A percentile compares a stretch with the other conserved stretches of the same genome.
phyloP scores from a whole-genome alignment of 1,140 invertebrate genomes.

The Panagrolaimus sp. region DNA sequence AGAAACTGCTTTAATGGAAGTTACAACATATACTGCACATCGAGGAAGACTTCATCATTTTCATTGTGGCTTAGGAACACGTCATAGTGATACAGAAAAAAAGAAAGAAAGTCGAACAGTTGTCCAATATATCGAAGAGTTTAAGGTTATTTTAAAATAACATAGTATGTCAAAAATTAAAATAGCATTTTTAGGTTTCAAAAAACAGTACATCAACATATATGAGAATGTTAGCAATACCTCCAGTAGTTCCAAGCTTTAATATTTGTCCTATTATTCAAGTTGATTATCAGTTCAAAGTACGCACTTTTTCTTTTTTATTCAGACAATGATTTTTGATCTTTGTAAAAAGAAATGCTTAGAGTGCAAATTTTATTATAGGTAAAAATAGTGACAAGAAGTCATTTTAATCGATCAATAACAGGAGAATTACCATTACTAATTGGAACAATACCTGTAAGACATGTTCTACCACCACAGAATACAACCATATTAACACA shows the following conservation, averaged over 20 bases:
- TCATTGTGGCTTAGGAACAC: constrained; percentile 1
- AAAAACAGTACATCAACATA: constrained; percentile 18
- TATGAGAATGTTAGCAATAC: constrained; percentile 27
- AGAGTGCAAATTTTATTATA: constrained; percentile 8
- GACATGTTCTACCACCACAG: background rate
- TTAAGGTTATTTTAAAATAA: constrained; percentile 15
- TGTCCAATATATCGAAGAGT: constrained; percentile 23
- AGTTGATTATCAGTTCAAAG: constrained; percentile 24
- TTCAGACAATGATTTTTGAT: constrained; percentile 9
- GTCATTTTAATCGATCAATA: constrained; percentile 12
- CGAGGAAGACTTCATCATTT: constrained; percentile 11
- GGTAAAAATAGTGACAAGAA: constrained; percentile 23
- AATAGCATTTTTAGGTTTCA: constrained; percentile 16
- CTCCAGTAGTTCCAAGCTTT: constrained; percentile 27
- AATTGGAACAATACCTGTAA: constrained; percentile 24
- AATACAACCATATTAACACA: background rate
- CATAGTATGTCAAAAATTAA: background rate
- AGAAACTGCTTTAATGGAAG: constrained; percentile 3
- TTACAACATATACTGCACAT: constrained; percentile 4
- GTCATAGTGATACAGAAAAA: constrained; percentile 19
- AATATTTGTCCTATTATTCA: constrained; percentile 26
- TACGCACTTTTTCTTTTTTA: background rate
- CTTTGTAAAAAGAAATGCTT: background rate
- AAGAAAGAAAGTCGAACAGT: constrained; percentile 23
- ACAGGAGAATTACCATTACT: constrained; percentile 18